These are phyloP conservation scores for Toxotes jaculatrix DNA, from an alignment of 2,113 vertebrate species.

Conservation along the genomic window DNA sequence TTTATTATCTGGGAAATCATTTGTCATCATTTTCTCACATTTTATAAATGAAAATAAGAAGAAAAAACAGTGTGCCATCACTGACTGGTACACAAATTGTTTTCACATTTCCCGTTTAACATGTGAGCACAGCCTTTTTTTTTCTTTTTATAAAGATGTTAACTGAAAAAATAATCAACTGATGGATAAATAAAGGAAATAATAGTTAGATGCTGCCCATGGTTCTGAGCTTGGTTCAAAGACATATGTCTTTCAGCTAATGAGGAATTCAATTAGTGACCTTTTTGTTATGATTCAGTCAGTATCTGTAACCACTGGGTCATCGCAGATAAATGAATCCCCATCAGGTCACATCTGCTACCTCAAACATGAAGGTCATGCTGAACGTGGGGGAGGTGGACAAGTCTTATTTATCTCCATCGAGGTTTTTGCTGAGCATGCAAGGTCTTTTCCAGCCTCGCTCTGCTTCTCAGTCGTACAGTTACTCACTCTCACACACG, in stretches of 20 bases:
- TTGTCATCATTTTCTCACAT: not conserved
- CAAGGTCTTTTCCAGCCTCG: not conserved
- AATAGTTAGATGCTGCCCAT: not conserved
- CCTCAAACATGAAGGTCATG: not conserved
- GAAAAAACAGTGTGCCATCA: not conserved
- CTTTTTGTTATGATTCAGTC: not conserved
- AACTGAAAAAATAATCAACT: not conserved
- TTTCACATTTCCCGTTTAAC: no score
- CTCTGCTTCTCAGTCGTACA: not conserved
- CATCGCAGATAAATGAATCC: not conserved
- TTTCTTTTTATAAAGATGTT: not conserved
- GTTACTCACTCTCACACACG: constrained; percentile 3
- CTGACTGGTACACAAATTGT: no score
- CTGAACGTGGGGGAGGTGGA: not conserved
- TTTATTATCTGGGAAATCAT: no score
- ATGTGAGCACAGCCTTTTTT: not conserved
- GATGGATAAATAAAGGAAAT: not conserved
- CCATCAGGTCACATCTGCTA: constrained; percentile 18
- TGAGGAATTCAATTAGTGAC: not conserved
- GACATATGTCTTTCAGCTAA: not conserved
- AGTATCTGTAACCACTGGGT: not conserved
- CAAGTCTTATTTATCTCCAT: not conserved
- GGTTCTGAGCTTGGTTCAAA: not conserved
- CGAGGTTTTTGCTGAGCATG: constrained; percentile 20
- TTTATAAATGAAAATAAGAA: not conserved